Evolutionary conservation across 2,113 vertebrate species (phyloP).

Genomic region (Sarotherodon lohbergeri): DNA sequence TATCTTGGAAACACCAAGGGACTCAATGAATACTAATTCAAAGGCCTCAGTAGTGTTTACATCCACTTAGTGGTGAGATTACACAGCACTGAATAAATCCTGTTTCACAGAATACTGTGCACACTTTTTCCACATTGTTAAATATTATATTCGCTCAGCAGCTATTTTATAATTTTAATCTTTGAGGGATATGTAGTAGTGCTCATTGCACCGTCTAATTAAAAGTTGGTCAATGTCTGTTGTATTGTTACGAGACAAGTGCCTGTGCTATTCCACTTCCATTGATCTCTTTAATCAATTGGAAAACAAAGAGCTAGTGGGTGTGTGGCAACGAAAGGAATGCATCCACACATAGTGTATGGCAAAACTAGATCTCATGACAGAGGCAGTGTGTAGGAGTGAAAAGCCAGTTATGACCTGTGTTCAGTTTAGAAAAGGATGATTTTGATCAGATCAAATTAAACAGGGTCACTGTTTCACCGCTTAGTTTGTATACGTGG

Average conservation of each 20-base stretch:
- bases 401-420: constrained; percentile 3
- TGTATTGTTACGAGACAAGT: constrained; percentile 11
- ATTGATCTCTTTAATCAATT: constrained; percentile 43
- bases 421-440: background rate
- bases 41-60: constrained; percentile 30
- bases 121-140: background rate
- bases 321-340: constrained; percentile 6
- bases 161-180: background rate
- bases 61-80: constrained; percentile 33
- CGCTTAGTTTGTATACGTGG: background rate
- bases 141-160: background rate
- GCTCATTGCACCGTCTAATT: background rate
- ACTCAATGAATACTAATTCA: constrained; percentile 58
- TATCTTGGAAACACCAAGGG: constrained; percentile 5
- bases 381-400: background rate
- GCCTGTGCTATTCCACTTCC: background rate
- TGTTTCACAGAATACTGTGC: background rate
- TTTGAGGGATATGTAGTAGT: background rate
- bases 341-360: constrained; percentile 9
- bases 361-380: background rate
- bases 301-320: constrained; percentile 42
- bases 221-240: background rate
- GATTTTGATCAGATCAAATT: background rate
- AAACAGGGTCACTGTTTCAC: background rate
- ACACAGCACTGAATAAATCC: constrained; percentile 35